phyloP scores from a whole-genome alignment of 2,113 vertebrate species.

The Corythoichthys haematopterus region DNA sequence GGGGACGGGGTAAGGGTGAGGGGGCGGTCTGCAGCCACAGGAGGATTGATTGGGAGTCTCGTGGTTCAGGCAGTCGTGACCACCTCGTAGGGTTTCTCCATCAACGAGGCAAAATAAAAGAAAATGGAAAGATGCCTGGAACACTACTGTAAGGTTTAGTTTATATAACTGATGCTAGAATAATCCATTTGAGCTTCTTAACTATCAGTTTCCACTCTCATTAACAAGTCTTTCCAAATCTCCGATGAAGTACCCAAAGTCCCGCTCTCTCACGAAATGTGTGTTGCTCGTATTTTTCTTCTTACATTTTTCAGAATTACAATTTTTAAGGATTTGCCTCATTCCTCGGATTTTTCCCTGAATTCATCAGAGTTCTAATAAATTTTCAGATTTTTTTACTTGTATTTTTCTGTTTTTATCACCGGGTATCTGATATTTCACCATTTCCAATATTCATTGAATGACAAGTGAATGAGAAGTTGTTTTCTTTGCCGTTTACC shows the following conservation, averaged over 20 bases:
- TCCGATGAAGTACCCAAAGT: no score
- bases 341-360: no score
- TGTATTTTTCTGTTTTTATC: background rate
- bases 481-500: background rate
- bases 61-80: conserved; percentile 51
- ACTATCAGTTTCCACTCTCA: background rate
- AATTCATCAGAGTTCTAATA: no score
- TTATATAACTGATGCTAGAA: background rate
- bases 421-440: background rate
- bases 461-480: no score
- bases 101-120: conserved; percentile 20
- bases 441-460: no score
- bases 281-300: background rate
- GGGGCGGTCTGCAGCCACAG: conserved; percentile 12
- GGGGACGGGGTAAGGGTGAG: conserved; percentile 20
- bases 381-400: background rate
- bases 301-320: background rate
- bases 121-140: background rate
- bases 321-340: no score
- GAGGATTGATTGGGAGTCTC: conserved; percentile 49
- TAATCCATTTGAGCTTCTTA: background rate
- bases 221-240: no score
- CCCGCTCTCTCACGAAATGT: background rate
- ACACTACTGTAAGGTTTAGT: background rate
- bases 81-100: conserved; percentile 19